Percentiles rank a stretch among this genome's conserved stretches.
Conservation (phyloP, 2,888 invertebrate species). For the Camptogramma bilineatum region DNA sequence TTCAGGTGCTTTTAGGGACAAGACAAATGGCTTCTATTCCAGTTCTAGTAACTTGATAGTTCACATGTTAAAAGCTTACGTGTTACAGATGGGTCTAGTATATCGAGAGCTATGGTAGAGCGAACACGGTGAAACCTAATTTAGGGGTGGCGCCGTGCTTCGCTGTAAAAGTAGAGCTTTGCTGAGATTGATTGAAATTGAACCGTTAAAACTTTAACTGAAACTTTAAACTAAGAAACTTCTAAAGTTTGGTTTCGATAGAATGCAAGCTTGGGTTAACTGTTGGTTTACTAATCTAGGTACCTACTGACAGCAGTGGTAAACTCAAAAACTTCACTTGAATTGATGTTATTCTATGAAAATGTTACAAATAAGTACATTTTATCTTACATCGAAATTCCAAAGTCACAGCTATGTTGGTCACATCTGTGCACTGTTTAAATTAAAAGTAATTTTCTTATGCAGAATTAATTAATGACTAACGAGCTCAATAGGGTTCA, state of each 20-base stretch:
- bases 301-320: too few relatives aligned
- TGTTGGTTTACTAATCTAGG: too few relatives aligned
- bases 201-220: too few relatives aligned
- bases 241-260: too few relatives aligned
- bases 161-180: background rate
- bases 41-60: constrained; percentile 2
- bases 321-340: too few relatives aligned
- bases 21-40: constrained; percentile 13
- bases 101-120: background rate
- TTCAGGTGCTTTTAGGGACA: constrained; percentile 19
- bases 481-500: constrained; percentile 85
- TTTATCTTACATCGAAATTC: constrained; percentile 24
- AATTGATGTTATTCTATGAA: too few relatives aligned
- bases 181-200: background rate
- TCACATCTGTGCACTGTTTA: constrained; percentile 79
- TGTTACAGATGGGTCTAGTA: background rate
- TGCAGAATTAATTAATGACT: constrained; percentile 86
- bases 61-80: background rate
- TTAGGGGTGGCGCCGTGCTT: background rate
- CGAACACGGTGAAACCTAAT: background rate
- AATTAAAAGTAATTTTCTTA: constrained; percentile 85
- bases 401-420: constrained; percentile 46
- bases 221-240: too few relatives aligned
- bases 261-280: too few relatives aligned
- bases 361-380: background rate